Conservation (phyloP, 37 sponge, comb jelly and placozoan genomes). For the Hexactinellida sp. region DNA sequence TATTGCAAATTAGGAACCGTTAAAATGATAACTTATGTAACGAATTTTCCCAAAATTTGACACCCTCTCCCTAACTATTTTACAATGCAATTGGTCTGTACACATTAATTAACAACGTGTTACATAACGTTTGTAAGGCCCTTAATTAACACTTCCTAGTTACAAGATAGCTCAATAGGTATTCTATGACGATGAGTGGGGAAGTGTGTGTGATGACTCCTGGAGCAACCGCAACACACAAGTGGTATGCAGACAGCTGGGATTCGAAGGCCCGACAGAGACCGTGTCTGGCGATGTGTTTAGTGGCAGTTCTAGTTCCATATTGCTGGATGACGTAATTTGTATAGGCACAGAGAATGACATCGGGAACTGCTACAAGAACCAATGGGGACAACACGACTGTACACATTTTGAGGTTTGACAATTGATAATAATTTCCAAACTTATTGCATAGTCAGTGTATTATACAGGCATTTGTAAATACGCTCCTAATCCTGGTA, state of each 20-base stretch:
- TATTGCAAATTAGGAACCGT: too few relatives aligned
- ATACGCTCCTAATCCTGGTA: too few relatives aligned
- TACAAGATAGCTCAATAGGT: neutral
- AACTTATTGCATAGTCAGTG: too few relatives aligned
- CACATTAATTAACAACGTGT: too few relatives aligned
- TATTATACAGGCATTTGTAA: too few relatives aligned
- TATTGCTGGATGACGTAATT: conserved; percentile 31
- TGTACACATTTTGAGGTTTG: conserved; percentile 28
- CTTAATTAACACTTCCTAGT: neutral
- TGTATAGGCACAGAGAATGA: conserved; percentile 25
- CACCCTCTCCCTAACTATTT: too few relatives aligned
- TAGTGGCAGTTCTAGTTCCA: conserved; percentile 25
- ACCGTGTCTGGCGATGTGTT: conserved; percentile 17
- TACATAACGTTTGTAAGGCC: neutral
- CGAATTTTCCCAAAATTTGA: too few relatives aligned
- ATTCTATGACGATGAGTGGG: conserved; percentile 21
- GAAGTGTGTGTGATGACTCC: conserved; percentile 38
- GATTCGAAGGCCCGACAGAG: conserved; percentile 12
- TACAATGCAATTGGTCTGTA: too few relatives aligned
- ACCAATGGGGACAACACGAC: neutral
- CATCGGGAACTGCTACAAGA: conserved; percentile 16
- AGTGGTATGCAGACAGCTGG: conserved; percentile 41
- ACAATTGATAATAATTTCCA: neutral
- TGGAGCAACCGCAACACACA: conserved; percentile 25
- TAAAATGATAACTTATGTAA: too few relatives aligned